Evolutionary conservation across 2,797 vertebrate genomes (phyloP).

Genomic region (Hypotaenidia philippensis): DNA sequence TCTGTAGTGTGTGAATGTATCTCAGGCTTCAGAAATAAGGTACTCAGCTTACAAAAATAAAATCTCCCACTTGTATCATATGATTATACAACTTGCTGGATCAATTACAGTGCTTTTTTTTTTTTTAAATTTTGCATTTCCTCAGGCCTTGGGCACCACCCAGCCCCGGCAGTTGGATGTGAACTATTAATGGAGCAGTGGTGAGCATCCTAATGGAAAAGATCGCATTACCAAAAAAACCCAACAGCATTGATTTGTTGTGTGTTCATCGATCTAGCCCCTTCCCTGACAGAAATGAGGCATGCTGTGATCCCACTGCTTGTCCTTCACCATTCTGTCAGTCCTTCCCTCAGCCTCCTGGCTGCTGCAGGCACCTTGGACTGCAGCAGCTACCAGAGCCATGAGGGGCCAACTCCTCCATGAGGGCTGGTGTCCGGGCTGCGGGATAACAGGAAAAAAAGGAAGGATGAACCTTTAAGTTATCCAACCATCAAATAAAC

Average conservation of each 20-base stretch:
- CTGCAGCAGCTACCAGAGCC: background rate
- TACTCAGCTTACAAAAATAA: slow-evolving; percentile 52
- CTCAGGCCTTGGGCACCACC: background rate
- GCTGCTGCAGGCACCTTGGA: accelerated
- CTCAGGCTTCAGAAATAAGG: slow-evolving; percentile 40
- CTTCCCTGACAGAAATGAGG: slow-evolving; percentile 3
- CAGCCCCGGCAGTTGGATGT: background rate
- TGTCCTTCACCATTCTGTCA: background rate
- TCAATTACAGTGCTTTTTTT: slow-evolving; percentile 16
- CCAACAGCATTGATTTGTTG: slow-evolving; percentile 55
- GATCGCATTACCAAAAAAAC: slow-evolving; percentile 41
- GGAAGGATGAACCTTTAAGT: background rate
- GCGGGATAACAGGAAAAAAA: background rate
- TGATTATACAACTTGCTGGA: slow-evolving; percentile 33
- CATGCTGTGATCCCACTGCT: background rate
- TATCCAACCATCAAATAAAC: background rate
- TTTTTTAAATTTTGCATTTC: slow-evolving; percentile 20
- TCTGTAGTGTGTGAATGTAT: slow-evolving; percentile 3
- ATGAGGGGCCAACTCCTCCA: background rate
- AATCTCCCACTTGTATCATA: slow-evolving; percentile 41
- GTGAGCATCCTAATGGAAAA: slow-evolving; percentile 57
- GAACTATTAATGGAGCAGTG: slow-evolving; percentile 33
- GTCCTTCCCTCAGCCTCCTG: background rate
- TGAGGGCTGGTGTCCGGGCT: background rate
- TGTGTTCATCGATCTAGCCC: slow-evolving; percentile 32